phyloP scores from a whole-genome alignment of 2,113 vertebrate genomes.

The Oenanthe oenanthe region DNA sequence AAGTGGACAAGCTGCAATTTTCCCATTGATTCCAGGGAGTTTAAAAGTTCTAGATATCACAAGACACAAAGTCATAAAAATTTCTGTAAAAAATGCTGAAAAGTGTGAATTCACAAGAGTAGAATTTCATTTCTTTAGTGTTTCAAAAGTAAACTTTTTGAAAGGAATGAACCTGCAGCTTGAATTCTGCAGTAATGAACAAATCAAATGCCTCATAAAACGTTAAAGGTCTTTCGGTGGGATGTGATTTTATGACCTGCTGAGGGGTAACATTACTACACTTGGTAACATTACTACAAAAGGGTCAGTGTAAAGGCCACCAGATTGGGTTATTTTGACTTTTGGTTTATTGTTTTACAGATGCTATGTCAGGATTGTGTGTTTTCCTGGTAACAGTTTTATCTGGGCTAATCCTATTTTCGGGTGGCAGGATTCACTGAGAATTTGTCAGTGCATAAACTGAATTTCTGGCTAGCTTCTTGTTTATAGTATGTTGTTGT shows the following conservation, averaged over 20 bases:
- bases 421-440: background rate
- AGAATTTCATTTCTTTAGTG: background rate
- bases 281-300: background rate
- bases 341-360: background rate
- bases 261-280: background rate
- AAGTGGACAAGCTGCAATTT: background rate
- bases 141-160: background rate
- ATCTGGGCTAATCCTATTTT: background rate
- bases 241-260: background rate
- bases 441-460: background rate
- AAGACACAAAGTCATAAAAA: background rate
- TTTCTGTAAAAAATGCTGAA: background rate
- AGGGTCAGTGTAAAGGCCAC: background rate
- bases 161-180: background rate
- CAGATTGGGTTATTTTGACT: background rate
- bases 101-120: background rate
- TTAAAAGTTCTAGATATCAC: background rate
- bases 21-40: background rate
- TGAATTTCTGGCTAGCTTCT: background rate
- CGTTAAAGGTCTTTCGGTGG: accelerated
- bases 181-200: background rate
- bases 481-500: background rate
- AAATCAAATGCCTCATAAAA: background rate
- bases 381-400: background rate
- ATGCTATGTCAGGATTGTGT: background rate